Evolutionary conservation across 2,888 invertebrate species (phyloP).

Genomic region (Agrotis segetum): DNA sequence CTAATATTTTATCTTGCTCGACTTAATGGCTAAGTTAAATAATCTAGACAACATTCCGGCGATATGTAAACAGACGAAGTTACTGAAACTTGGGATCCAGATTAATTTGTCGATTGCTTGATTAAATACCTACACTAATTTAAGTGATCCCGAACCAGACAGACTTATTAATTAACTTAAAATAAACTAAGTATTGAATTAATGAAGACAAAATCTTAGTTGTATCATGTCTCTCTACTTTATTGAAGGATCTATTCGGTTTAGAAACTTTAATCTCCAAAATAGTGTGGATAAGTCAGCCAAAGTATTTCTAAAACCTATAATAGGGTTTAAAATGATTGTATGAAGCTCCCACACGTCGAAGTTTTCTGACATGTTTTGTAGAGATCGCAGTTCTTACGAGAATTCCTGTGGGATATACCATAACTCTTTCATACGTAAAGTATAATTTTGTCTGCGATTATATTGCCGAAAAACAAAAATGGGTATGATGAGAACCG

Average conservation of each 20-base stretch:
- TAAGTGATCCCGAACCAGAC: constrained; percentile 34
- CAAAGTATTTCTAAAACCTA: neutral
- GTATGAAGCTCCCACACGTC: neutral
- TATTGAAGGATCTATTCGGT: neutral
- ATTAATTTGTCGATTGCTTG: constrained; percentile 50
- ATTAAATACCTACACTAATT: constrained; percentile 47
- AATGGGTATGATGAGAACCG: constrained; percentile 77
- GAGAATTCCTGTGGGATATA: constrained; percentile 20
- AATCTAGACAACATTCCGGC: constrained; percentile 56
- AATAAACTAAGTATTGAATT: constrained; percentile 29
- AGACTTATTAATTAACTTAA: constrained; percentile 40
- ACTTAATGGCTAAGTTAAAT: constrained; percentile 65
- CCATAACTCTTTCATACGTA: constrained; percentile 45
- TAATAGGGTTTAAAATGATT: neutral
- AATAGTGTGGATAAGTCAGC: neutral
- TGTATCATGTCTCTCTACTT: neutral
- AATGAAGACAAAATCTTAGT: constrained; percentile 22
- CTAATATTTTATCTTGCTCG: constrained; percentile 81
- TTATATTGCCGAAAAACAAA: constrained; percentile 69
- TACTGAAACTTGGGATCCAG: constrained; percentile 33
- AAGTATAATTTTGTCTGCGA: constrained; percentile 56
- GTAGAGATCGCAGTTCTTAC: constrained; percentile 13
- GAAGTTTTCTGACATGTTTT: constrained; percentile 15
- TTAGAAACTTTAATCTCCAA: neutral
- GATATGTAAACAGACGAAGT: constrained; percentile 47